These are phyloP conservation scores for Oceanodroma tethys DNA, from an alignment of 2,113 vertebrate genomes.

Conservation along the genomic window DNA sequence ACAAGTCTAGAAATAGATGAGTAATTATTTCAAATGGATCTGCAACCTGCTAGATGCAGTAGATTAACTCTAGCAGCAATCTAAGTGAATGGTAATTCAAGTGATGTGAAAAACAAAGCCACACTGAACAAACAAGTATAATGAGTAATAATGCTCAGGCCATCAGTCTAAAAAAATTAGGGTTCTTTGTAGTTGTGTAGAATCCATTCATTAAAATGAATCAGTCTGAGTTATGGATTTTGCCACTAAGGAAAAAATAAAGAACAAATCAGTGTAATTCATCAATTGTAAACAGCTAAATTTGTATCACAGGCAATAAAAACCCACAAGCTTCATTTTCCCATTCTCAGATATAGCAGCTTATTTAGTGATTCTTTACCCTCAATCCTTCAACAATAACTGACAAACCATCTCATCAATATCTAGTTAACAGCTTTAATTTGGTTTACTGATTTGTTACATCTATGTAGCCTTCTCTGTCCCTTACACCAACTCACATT, in stretches of 20 bases:
- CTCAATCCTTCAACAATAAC: neutral
- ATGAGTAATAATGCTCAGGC: conserved; percentile 35
- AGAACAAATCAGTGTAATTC: conserved; percentile 2
- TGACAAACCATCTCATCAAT: conserved; percentile 39
- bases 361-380: conserved; percentile 11
- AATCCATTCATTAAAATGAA: conserved; percentile 47
- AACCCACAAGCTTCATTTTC: neutral
- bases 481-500: neutral
- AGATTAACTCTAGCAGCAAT: conserved; percentile 37
- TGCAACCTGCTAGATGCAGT: neutral
- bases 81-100: conserved; percentile 57
- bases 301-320: neutral
- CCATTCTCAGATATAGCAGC: neutral
- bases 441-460: neutral
- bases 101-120: conserved; percentile 50
- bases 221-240: conserved; percentile 9
- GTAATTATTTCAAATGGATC: conserved; percentile 31
- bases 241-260: conserved; percentile 33
- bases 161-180: neutral
- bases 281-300: neutral
- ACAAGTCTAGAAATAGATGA: neutral
- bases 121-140: conserved; percentile 28
- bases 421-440: conserved; percentile 18
- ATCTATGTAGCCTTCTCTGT: neutral
- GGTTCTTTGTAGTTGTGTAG: neutral